Conservation (phyloP, 1,140 invertebrate genomes). For the Hyposmocoma kahamanoa region DNA sequence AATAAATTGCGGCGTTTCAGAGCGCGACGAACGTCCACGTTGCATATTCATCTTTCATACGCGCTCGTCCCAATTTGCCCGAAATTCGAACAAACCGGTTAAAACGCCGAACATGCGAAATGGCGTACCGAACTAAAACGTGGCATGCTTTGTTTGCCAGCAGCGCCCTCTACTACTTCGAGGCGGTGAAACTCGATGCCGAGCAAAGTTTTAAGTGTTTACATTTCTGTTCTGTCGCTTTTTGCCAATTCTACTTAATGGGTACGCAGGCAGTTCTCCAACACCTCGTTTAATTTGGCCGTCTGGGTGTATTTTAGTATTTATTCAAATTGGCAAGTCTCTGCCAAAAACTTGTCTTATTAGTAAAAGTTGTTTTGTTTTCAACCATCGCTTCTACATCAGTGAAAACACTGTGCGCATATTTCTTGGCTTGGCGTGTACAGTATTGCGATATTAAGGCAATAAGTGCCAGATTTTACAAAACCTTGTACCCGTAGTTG, state of each 20-base stretch:
- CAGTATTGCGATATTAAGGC: too few species aligned
- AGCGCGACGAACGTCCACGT: constrained; percentile 22
- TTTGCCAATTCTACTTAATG: constrained; percentile 60
- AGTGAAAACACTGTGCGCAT: too few species aligned
- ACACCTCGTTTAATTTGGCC: constrained; percentile 45
- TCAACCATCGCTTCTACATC: too few species aligned
- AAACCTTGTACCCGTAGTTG: too few species aligned
- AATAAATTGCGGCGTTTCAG: constrained; percentile 40
- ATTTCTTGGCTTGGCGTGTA: too few species aligned
- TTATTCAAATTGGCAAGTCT: constrained; percentile 26
- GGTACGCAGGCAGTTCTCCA: constrained; percentile 40
- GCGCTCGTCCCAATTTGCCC: constrained; percentile 34
- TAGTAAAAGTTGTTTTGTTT: constrained; percentile 1
- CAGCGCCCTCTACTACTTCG: constrained; percentile 40
- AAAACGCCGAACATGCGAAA: constrained; percentile 47
- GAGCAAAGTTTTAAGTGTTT: constrained; percentile 65
- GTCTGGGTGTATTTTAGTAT: constrained; percentile 33
- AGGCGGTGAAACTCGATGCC: constrained; percentile 29
- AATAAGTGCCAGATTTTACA: too few species aligned
- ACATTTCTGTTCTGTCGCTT: constrained; percentile 60
- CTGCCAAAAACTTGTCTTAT: constrained; percentile 2
- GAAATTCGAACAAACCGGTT: constrained; percentile 36
- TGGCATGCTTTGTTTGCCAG: constrained; percentile 46
- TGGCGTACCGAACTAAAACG: constrained; percentile 39
- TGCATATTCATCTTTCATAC: constrained; percentile 63